Evolutionary conservation across 2,888 invertebrate genomes (phyloP), one percentile per base, ranked within the genome.

Genomic region (Caenorhabditis auriculariae): DNA sequence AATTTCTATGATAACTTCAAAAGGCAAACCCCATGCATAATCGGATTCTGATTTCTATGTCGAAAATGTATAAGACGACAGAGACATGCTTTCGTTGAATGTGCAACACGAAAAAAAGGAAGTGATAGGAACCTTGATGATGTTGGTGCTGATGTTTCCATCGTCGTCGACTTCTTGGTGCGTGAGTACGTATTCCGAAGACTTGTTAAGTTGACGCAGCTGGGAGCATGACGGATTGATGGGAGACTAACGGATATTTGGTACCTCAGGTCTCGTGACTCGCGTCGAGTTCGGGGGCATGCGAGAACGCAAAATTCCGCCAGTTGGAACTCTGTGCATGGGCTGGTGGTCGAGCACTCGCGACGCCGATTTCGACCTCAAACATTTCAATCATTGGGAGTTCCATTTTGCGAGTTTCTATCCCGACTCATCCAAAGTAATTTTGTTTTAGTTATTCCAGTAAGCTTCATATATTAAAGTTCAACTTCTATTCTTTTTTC

Each of bases 141-240:
- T 82, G 76, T 90, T 90, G 0, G 95, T 96, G 83, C 93, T 92
- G 2, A 96, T 84, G 79, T 93, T 93, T 0, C 96, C 96, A 9
- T 90, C 90, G 0, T 89, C 88, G 81, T 93, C 93, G 51, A 90
- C 89, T 75, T 91, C 91, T 83, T 96, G 95, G 0, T 93, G 89
- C 19, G 93, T 89, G 0, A 98, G 86, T 68, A 93, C 90, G 82
- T 98, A 98, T 79, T 93, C 93, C 0, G 89, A 88, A 21, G 86
- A 72, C 87, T 88, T 75, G 12, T 82, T 80, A 7, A 92, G 87
- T 87, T 85, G 88, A 64, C 89, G 90, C 0, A 57, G 46, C 88
- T 89, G 0, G 9, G n/a, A n/a, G n/a, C n/a, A n/a, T n/a, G n/a
- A n/a, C n/a, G n/a, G n/a, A n/a, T n/a, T n/a, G n/a, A 32, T 12